phyloP scores from a whole-genome alignment of 2,113 vertebrate species.

The Thryonomys swinderianus region DNA sequence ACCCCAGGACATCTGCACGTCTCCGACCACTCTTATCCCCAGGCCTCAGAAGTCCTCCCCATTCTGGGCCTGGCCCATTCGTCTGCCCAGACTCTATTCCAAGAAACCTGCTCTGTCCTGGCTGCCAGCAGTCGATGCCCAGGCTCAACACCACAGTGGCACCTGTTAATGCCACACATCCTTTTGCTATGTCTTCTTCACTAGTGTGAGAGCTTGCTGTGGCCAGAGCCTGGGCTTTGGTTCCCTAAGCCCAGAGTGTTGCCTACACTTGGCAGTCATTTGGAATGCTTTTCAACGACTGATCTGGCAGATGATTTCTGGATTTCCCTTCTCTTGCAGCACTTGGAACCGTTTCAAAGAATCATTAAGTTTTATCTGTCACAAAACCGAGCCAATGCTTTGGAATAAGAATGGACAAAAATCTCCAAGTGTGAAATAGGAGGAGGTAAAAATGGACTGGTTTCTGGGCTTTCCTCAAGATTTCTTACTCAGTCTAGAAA shows the following conservation, averaged over 20 bases:
- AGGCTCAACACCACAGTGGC: accelerated
- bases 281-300: neutral
- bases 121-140: accelerated
- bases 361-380: neutral
- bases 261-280: neutral
- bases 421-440: neutral
- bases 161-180: no score
- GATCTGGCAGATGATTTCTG: neutral
- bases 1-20: accelerated
- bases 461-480: neutral
- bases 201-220: neutral
- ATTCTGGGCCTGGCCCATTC: neutral
- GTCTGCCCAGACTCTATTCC: neutral
- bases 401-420: neutral
- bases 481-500: neutral
- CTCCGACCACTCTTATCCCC: neutral
- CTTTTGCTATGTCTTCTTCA: no score
- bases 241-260: neutral
- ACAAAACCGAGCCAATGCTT: neutral
- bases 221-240: neutral
- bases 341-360: constrained; percentile 8
- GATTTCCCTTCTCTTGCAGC: neutral
- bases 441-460: neutral
- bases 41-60: neutral
- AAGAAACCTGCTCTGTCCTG: neutral